Percentiles rank a stretch among this genome's conserved stretches.
Evolutionary conservation across 2,113 vertebrate genomes (phyloP).

Genomic region (Psettodes erumei): DNA sequence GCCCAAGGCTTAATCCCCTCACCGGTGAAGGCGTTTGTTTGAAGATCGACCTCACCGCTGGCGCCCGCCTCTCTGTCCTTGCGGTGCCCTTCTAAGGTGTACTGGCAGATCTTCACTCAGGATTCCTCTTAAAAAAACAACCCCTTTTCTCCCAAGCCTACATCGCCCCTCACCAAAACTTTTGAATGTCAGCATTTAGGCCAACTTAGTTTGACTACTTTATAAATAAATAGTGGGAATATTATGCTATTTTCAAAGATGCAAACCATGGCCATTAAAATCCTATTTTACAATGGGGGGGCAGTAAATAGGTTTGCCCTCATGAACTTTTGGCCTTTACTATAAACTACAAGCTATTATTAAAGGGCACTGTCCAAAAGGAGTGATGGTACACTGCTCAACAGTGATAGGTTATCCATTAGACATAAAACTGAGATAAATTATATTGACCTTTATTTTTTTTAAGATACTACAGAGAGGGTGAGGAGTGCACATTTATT

Average conservation of each 20-base stretch:
- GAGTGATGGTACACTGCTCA: neutral
- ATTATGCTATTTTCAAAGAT: neutral
- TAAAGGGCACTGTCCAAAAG: conserved; percentile 47
- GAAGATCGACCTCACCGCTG: conserved; percentile 69
- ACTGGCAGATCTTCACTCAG: conserved; percentile 74
- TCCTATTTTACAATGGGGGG: neutral
- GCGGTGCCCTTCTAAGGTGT: conserved; percentile 72
- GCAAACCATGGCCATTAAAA: neutral
- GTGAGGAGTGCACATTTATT: neutral
- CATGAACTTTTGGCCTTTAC: conserved; percentile 36
- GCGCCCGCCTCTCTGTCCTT: conserved; percentile 72
- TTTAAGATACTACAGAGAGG: neutral
- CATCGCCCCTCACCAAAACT: neutral
- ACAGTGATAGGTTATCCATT: conserved; percentile 30
- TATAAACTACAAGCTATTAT: conserved; percentile 14
- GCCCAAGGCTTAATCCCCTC: conserved; percentile 77
- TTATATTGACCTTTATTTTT: conserved; percentile 47
- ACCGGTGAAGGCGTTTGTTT: conserved; percentile 73
- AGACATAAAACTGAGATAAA: conserved; percentile 15
- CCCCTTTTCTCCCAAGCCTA: conserved; percentile 12
- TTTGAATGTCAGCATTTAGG: conserved; percentile 28
- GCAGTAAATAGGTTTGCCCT: conserved; percentile 3
- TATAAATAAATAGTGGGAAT: conserved; percentile 7
- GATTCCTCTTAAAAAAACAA: conserved; percentile 48
- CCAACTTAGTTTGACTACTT: conserved; percentile 1